A percentile compares a stretch with the other conserved stretches of the same genome.
Conservation (phyloP, 2,888 invertebrate species). For the Ophion ellenae region DNA sequence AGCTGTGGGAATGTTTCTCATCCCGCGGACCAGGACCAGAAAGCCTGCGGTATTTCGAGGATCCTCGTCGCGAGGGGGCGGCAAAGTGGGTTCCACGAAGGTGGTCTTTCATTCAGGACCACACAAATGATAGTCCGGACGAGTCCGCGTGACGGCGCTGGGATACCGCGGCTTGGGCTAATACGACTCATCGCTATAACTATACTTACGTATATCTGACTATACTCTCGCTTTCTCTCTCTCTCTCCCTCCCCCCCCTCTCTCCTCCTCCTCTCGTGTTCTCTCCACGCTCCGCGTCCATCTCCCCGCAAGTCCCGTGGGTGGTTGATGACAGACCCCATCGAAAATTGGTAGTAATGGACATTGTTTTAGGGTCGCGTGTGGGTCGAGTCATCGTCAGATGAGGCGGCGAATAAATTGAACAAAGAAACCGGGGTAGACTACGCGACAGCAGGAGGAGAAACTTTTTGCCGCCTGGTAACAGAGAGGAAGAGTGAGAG, state of each 20-base stretch:
- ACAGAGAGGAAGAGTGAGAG: constrained; percentile 32
- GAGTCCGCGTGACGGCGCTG: constrained; percentile 65
- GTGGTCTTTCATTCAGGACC: constrained; percentile 78
- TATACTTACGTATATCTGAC: constrained; percentile 22
- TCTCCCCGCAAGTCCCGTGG: constrained; percentile 68
- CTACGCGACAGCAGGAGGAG: constrained; percentile 25
- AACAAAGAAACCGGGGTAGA: constrained; percentile 60
- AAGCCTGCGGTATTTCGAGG: constrained; percentile 72
- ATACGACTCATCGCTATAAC: constrained; percentile 37
- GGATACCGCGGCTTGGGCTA: constrained; percentile 29
- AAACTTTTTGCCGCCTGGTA: constrained; percentile 57
- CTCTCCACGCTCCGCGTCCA: constrained; percentile 34
- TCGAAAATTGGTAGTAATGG: constrained; percentile 77
- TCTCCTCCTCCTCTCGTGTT: constrained; percentile 7
- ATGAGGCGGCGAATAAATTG: constrained; percentile 66
- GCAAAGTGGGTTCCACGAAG: constrained; percentile 80
- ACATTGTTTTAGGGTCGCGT: constrained; percentile 74
- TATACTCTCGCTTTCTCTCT: constrained; percentile 9
- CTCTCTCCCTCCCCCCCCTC: neutral
- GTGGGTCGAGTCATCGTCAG: constrained; percentile 73
- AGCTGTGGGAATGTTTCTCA: constrained; percentile 61
- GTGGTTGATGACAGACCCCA: constrained; percentile 76
- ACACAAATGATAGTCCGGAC: constrained; percentile 79
- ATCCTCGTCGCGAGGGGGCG: constrained; percentile 72
- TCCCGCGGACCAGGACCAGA: constrained; percentile 37